A percentile compares a stretch with the other conserved stretches of the same genome.
These are phyloP conservation scores for Mesorhabditis belari DNA, from an alignment of 2,888 invertebrate genomes.

Conservation along the genomic window DNA sequence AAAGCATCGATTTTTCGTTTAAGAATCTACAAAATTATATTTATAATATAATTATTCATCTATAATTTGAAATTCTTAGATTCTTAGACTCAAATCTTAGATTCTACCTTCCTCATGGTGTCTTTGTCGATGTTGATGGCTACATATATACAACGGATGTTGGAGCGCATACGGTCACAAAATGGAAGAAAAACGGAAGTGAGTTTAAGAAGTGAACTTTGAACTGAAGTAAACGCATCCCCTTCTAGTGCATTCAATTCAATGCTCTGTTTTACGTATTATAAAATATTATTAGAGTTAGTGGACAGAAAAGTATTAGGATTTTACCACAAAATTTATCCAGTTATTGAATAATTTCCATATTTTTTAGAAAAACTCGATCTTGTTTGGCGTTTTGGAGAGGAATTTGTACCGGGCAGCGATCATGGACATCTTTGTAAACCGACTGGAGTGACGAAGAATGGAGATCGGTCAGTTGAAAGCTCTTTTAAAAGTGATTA, in stretches of 20 bases:
- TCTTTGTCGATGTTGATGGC: slow-evolving; percentile 76
- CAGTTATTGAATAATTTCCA: no score
- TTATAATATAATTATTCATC: neutral
- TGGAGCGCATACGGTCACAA: slow-evolving; percentile 76
- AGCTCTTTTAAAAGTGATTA: no score
- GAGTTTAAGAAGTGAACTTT: no score
- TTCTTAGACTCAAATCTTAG: slow-evolving; percentile 56
- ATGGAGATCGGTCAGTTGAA: no score
- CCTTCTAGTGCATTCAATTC: neutral
- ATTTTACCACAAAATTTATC: no score
- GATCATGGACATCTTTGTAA: slow-evolving; percentile 69
- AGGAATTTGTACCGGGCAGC: slow-evolving; percentile 66
- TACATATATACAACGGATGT: slow-evolving; percentile 93
- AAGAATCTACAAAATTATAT: no score
- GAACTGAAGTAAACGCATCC: no score
- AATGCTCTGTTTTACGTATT: neutral
- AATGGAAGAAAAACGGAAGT: slow-evolving; percentile 29
- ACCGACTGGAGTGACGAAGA: slow-evolving; percentile 71
- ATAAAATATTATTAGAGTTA: neutral
- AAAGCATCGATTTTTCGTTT: no score
- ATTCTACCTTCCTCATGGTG: slow-evolving; percentile 91
- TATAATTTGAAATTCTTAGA: neutral
- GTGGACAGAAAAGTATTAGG: neutral
- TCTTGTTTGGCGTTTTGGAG: no score
- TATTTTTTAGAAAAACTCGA: no score